These are phyloP conservation scores for Drosophila monieri DNA, from an alignment of 2,888 invertebrate species.

Conservation along the genomic window DNA sequence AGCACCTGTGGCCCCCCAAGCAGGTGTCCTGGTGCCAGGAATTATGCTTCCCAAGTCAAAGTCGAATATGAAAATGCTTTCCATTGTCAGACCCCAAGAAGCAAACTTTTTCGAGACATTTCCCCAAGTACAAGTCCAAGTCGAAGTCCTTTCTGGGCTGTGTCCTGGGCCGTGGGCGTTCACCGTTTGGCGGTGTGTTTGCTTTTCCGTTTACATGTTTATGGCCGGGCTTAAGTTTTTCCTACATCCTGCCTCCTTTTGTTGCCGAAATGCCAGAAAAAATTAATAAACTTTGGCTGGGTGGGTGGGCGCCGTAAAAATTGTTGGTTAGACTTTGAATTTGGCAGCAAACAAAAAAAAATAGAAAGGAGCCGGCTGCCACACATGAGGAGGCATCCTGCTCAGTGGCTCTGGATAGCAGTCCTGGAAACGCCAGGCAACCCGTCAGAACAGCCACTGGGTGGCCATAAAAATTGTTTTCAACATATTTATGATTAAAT, in stretches of 20 bases:
- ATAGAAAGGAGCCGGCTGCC: slow-evolving; percentile 3
- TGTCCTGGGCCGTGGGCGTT: slow-evolving; percentile 18
- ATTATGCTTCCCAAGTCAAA: slow-evolving; percentile 48
- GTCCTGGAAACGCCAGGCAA: not conserved
- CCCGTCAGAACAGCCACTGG: not conserved
- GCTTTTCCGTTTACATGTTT: slow-evolving; percentile 39
- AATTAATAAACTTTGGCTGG: slow-evolving; percentile 47
- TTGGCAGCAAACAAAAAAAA: slow-evolving; percentile 29
- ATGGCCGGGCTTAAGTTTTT: slow-evolving; percentile 38
- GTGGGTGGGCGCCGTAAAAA: slow-evolving; percentile 30
- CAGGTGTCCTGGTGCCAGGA: slow-evolving; percentile 15
- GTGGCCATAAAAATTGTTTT: slow-evolving; percentile 24
- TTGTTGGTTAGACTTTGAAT: slow-evolving; percentile 25
- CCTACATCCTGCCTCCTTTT: slow-evolving; percentile 7
- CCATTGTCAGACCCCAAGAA: slow-evolving; percentile 15
- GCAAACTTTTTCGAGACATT: slow-evolving; percentile 49
- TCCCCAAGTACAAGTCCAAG: slow-evolving; percentile 46
- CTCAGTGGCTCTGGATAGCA: not conserved
- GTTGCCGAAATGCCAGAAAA: slow-evolving; percentile 15
- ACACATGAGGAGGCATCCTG: slow-evolving; percentile 17
- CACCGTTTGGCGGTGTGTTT: slow-evolving; percentile 20
- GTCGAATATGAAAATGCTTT: slow-evolving; percentile 56
- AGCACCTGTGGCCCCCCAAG: not conserved
- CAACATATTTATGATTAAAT: slow-evolving; percentile 39
- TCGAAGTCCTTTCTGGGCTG: not conserved